These are phyloP conservation scores for Hypanus sabinus DNA, from an alignment of 2,113 vertebrate genomes.

Conservation along the genomic window DNA sequence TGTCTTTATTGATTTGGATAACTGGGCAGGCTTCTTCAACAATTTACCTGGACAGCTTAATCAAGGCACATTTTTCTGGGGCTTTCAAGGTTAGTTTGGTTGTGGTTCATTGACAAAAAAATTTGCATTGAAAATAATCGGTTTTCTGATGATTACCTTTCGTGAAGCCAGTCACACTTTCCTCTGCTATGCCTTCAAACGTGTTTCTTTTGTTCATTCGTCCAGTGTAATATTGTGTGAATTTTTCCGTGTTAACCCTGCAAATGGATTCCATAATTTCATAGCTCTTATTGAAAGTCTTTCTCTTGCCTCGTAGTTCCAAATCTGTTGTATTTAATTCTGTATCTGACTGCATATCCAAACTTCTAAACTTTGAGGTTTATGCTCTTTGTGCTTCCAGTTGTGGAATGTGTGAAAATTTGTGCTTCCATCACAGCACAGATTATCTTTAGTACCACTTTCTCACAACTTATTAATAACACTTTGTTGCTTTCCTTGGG, in stretches of 20 bases:
- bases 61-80: constrained; percentile 73
- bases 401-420: too few relatives aligned
- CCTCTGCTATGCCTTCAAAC: not conserved
- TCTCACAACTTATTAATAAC: not conserved
- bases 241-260: not conserved
- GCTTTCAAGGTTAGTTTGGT: constrained; percentile 64
- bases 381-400: too few relatives aligned
- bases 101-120: too few relatives aligned
- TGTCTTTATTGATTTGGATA: constrained; percentile 72
- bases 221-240: not conserved
- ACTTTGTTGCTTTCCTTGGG: not conserved
- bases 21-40: constrained; percentile 67
- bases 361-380: too few relatives aligned
- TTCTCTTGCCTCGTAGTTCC: not conserved
- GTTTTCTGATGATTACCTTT: too few relatives aligned
- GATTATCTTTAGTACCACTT: too few relatives aligned
- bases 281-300: not conserved
- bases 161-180: too few relatives aligned
- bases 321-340: not conserved
- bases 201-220: not conserved
- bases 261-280: not conserved
- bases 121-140: too few relatives aligned
- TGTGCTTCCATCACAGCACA: not conserved
- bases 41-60: constrained; percentile 65
- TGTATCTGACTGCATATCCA: not conserved